These are phyloP conservation scores for Drosophila putrida DNA, from an alignment of 2,888 invertebrate species.

Conservation along the genomic window DNA sequence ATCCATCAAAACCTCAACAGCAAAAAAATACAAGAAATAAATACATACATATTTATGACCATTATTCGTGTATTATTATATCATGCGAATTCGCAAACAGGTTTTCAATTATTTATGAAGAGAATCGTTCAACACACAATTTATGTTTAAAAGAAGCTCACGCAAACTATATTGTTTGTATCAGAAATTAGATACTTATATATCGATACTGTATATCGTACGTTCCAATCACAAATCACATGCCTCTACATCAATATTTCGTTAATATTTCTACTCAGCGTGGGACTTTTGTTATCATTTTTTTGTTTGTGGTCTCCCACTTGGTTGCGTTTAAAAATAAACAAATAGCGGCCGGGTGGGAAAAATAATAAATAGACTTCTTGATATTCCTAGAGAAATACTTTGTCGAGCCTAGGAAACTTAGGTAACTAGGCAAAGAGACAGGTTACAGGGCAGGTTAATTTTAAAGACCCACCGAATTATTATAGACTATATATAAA, in stretches of 20 bases:
- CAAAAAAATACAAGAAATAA: conserved; percentile 17
- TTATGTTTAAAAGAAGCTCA: conserved; percentile 6
- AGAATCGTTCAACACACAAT: background rate
- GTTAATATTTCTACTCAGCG: conserved; percentile 47
- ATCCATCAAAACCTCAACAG: conserved; percentile 21
- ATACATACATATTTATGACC: conserved; percentile 39
- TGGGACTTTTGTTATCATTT: conserved; percentile 35
- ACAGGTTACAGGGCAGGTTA: too few species aligned
- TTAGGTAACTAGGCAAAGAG: too few species aligned
- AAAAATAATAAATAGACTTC: conserved; percentile 22
- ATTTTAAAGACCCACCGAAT: too few species aligned
- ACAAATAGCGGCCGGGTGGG: conserved; percentile 26
- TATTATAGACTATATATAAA: too few species aligned
- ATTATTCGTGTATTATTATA: conserved; percentile 9
- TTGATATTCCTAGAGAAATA: conserved; percentile 7
- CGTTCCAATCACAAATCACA: conserved; percentile 52
- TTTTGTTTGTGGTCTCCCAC: conserved; percentile 21
- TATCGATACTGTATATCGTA: conserved; percentile 16
- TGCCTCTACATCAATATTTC: conserved; percentile 29
- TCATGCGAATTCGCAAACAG: conserved; percentile 15
- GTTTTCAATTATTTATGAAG: conserved; percentile 21
- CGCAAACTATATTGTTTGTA: conserved; percentile 8
- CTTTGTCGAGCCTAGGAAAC: background rate
- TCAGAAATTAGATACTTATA: conserved; percentile 16
- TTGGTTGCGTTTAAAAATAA: conserved; percentile 35